Evolutionary conservation across 2,113 vertebrate genomes (phyloP).

Genomic region (Anguilla rostrata): DNA sequence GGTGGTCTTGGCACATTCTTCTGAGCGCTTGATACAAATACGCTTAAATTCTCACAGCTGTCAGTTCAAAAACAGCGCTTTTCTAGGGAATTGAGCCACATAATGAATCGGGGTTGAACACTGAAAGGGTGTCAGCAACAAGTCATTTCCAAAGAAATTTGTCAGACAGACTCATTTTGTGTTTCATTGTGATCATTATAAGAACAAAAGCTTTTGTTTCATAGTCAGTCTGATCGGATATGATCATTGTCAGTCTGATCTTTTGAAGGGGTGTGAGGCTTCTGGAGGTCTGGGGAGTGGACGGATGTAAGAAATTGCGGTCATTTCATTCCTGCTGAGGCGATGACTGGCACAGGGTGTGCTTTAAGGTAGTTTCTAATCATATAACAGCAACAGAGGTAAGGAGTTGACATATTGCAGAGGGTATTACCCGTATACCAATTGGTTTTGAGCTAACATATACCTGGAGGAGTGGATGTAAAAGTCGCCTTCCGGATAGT

Average conservation of each 20-base stretch:
- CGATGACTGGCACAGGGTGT: conserved; percentile 10
- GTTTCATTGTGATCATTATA: not conserved
- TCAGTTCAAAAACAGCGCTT: not conserved
- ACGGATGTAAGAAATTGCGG: not conserved
- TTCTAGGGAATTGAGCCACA: not conserved
- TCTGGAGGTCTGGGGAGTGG: not conserved
- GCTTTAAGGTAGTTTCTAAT: conserved; percentile 32
- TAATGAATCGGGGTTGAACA: not conserved
- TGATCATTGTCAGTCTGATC: not conserved
- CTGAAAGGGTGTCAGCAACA: not conserved
- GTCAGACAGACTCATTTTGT: not conserved
- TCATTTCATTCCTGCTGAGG: not conserved
- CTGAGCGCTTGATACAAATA: not conserved
- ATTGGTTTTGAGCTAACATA: not conserved
- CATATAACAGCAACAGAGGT: conserved; percentile 32
- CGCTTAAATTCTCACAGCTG: not conserved
- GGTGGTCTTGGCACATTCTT: not conserved
- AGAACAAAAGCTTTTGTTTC: not conserved
- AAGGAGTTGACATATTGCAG: conserved; percentile 34
- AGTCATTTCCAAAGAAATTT: not conserved
- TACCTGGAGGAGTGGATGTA: not conserved
- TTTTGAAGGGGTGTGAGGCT: not conserved
- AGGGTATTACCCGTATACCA: not conserved
- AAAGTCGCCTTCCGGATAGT: not conserved
- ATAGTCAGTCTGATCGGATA: not conserved